Evolutionary conservation across 1,140 invertebrate genomes (phyloP).

Genomic region (Brachionus sp.): DNA sequence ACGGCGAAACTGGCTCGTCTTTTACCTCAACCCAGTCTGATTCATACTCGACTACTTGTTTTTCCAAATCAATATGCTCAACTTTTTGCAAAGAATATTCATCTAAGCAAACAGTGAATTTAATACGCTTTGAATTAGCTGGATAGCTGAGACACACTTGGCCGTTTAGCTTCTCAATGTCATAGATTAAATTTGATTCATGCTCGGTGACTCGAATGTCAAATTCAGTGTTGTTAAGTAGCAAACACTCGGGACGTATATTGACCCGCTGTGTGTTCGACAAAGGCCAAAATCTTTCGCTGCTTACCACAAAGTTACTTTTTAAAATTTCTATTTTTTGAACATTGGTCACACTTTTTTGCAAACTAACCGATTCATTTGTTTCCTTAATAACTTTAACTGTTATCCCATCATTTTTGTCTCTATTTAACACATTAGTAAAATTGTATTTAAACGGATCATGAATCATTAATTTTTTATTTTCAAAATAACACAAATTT

Average conservation of each 20-base stretch:
- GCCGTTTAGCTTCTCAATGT: neutral
- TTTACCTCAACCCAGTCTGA: constrained; percentile 41
- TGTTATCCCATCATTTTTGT: neutral
- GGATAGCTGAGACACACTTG: neutral
- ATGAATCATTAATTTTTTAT: constrained; percentile 4
- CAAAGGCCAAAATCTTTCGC: constrained; percentile 13
- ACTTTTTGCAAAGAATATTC: neutral
- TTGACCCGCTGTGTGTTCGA: neutral
- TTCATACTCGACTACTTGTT: constrained; percentile 1
- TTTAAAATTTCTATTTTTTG: neutral
- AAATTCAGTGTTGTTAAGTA: constrained; percentile 4
- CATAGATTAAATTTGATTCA: neutral
- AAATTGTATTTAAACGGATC: neutral
- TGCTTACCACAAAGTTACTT: constrained; percentile 7
- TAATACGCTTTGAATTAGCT: neutral
- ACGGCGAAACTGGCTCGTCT: constrained; percentile 40
- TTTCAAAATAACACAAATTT: neutral
- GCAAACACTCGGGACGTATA: neutral
- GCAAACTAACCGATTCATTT: neutral
- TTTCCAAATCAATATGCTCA: constrained; percentile 5
- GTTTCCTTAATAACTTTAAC: neutral
- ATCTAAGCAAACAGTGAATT: neutral
- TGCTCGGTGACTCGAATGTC: neutral
- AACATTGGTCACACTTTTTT: neutral
- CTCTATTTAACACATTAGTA: neutral